Evolutionary conservation across 2,888 invertebrate species (phyloP), one percentile per base, ranked within the genome.

Genomic region (Steinernema scapterisci): DNA sequence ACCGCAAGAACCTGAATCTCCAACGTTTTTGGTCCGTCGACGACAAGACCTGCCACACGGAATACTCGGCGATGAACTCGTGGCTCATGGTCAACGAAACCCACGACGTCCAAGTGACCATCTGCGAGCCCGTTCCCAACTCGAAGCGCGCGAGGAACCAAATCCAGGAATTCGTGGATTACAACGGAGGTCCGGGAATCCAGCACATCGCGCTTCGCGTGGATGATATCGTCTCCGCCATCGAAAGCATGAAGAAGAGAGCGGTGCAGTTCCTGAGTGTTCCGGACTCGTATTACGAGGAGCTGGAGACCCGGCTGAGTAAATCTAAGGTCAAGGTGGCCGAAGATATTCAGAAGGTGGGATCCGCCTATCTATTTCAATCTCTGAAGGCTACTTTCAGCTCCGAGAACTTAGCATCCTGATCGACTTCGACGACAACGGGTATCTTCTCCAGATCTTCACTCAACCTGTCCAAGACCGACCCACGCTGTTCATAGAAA

Each of bases 171-270:
- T 99, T 94, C 88, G 95, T 97, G 48, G 96, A 97, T 84, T 97
- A 95, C 88, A 95, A 97, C 87, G 97, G 96, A 0, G 95, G 96
- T 0, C 80, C 87, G 5, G 97, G 97, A 0, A 95, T 97, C 0
- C 97, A 99, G 88, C 97, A 99, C 87, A 95, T 99, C 82, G 97
- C 97, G 3, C 90, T 99, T 11, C 94, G 95, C 85, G 95, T 95
- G 0, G 91, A 92, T 79, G 93, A 97, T 88, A 97, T 97, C 84
- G 93, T 97, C 77, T 88, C 89, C 72, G 91, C 94, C 44, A 95
- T 97, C 13, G 76, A 93, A 93, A 86, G 90, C 95, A 73, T 86
- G 83, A 91, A 92, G 21, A 51, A 54, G 43, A 73, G 97, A 78
- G 97, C 97, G 25, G 91, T 93, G 71, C 92, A 95, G 85, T 99